Conservation (phyloP, 2,113 vertebrate genomes). For the Callospermophilus lateralis region DNA sequence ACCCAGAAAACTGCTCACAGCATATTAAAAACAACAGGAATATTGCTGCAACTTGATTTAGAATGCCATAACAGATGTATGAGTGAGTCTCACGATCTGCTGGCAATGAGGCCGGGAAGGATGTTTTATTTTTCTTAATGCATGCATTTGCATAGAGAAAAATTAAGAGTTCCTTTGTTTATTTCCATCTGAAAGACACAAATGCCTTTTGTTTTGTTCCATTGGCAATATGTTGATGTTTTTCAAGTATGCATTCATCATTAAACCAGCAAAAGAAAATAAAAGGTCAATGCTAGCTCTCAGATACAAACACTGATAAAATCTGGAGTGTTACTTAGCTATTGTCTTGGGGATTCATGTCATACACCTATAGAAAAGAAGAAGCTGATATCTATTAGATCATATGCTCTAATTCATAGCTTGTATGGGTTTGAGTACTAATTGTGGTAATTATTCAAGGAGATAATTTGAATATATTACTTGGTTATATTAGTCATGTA, state of each 20-base stretch:
- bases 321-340: constrained; percentile 56
- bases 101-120: not conserved
- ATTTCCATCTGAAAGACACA: constrained; percentile 29
- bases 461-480: not conserved
- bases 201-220: constrained; percentile 60
- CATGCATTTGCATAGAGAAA: constrained; percentile 64
- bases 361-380: not conserved
- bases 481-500: not conserved
- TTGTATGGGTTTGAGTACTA: not conserved
- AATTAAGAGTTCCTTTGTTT: constrained; percentile 66
- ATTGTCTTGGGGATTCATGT: not conserved
- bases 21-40: constrained; percentile 56
- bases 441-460: not conserved
- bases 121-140: constrained; percentile 54
- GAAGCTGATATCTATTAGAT: not conserved
- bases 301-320: constrained; percentile 56
- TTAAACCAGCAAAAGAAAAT: constrained; percentile 36
- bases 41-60: constrained; percentile 65
- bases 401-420: not conserved
- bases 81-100: constrained; percentile 12
- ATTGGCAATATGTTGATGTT: constrained; percentile 60
- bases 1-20: constrained; percentile 30
- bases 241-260: constrained; percentile 59
- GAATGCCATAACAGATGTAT: constrained; percentile 53
- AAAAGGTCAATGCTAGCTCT: constrained; percentile 38